Conservation (phyloP, 2,888 invertebrate genomes). For the Polydrusus tereticollis region DNA sequence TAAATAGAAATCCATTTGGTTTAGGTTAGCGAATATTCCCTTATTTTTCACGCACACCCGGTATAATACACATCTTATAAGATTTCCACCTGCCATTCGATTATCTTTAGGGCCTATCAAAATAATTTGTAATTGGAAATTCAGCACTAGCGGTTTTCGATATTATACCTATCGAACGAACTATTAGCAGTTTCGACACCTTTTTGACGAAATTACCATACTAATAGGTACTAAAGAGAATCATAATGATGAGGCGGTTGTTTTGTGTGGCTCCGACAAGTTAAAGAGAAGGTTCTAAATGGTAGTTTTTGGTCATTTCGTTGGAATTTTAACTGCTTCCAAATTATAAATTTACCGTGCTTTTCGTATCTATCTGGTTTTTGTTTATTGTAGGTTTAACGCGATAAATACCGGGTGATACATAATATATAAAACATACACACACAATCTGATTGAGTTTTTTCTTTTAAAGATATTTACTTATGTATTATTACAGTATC, state of each 20-base stretch:
- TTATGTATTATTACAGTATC: too few relatives aligned
- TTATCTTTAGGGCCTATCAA: slow-evolving; percentile 30
- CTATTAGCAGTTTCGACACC: slow-evolving; percentile 21
- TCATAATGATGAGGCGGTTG: slow-evolving; percentile 5
- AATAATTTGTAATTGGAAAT: slow-evolving; percentile 18
- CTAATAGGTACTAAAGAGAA: slow-evolving; percentile 20
- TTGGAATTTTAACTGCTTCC: slow-evolving; percentile 10
- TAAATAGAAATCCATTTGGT: too few relatives aligned
- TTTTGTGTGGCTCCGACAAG: slow-evolving; percentile 4
- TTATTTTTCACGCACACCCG: too few relatives aligned
- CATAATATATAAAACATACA: too few relatives aligned
- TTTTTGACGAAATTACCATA: slow-evolving; percentile 24
- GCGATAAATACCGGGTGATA: too few relatives aligned
- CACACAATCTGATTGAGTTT: too few relatives aligned
- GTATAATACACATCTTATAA: neutral
- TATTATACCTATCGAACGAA: slow-evolving; percentile 18
- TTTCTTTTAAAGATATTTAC: too few relatives aligned
- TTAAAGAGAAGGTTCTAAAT: neutral
- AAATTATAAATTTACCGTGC: neutral
- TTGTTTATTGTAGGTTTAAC: too few relatives aligned
- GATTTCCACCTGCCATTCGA: slow-evolving; percentile 18
- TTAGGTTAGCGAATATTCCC: too few relatives aligned
- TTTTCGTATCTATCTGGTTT: neutral
- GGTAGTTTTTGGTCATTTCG: neutral
- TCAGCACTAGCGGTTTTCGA: slow-evolving; percentile 15